Evolutionary conservation across 1,140 invertebrate species (phyloP).

Genomic region (Pemphigus obesinymphae): DNA sequence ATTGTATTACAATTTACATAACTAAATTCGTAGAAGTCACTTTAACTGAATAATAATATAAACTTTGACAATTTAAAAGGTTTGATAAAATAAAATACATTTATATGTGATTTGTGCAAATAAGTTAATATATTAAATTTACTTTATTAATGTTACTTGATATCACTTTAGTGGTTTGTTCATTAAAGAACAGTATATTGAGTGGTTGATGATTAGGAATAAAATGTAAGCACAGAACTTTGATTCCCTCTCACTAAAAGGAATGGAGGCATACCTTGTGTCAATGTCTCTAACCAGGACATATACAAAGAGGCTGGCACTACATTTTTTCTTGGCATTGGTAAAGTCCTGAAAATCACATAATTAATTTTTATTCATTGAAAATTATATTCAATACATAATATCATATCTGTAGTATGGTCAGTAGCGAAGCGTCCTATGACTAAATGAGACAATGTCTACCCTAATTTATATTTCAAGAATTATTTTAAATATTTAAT

Average conservation of each 20-base stretch:
- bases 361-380: no score
- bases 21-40: not conserved
- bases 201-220: constrained; percentile 65
- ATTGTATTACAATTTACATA: not conserved
- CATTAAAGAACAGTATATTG: not conserved
- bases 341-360: constrained; percentile 66
- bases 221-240: constrained; percentile 92
- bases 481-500: no score
- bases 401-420: no score
- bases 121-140: not conserved
- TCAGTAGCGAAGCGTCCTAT: no score
- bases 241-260: constrained; percentile 92
- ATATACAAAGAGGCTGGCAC: constrained; percentile 86
- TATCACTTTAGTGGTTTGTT: constrained; percentile 15
- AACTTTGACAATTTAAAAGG: not conserved
- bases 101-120: not conserved
- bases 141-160: not conserved
- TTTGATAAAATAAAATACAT: not conserved
- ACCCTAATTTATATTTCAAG: no score
- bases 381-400: no score
- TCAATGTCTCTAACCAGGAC: constrained; percentile 91
- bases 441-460: no score
- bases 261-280: constrained; percentile 81
- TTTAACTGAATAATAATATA: not conserved
- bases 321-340: constrained; percentile 84